Conservation (phyloP, 2,888 invertebrate species). For the Eudasyphora cyanicolor region DNA sequence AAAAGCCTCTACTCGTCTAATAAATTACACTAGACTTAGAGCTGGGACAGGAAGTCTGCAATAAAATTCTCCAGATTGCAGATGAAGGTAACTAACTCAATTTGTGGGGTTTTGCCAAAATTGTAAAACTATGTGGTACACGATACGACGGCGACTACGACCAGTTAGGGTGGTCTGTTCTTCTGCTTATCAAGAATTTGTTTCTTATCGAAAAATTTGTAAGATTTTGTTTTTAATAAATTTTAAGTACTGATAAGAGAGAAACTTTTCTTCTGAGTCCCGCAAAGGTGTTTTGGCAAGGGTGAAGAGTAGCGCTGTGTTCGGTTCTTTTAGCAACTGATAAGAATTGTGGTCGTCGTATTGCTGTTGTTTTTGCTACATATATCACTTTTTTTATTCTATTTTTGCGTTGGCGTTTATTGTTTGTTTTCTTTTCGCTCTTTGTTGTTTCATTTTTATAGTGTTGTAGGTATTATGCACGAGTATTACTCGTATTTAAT, state of each 20-base stretch:
- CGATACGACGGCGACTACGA: no score
- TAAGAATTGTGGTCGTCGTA: neutral
- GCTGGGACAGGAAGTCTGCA: no score
- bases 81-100: no score
- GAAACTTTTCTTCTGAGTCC: neutral
- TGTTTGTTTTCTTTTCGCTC: conserved; percentile 1
- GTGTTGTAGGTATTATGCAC: neutral
- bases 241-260: conserved; percentile 11
- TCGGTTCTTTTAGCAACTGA: neutral
- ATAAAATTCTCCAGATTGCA: no score
- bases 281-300: neutral
- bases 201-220: conserved; percentile 7
- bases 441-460: neutral
- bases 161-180: no score
- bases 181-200: neutral
- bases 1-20: no score
- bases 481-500: neutral
- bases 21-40: no score
- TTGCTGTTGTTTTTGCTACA: no score
- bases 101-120: neutral
- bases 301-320: neutral
- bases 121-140: neutral
- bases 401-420: conserved; percentile 22
- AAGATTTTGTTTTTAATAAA: conserved; percentile 30
- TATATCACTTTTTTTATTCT: neutral